Conservation (phyloP, 2,113 vertebrate species). For the Pachycephala philippinensis region DNA sequence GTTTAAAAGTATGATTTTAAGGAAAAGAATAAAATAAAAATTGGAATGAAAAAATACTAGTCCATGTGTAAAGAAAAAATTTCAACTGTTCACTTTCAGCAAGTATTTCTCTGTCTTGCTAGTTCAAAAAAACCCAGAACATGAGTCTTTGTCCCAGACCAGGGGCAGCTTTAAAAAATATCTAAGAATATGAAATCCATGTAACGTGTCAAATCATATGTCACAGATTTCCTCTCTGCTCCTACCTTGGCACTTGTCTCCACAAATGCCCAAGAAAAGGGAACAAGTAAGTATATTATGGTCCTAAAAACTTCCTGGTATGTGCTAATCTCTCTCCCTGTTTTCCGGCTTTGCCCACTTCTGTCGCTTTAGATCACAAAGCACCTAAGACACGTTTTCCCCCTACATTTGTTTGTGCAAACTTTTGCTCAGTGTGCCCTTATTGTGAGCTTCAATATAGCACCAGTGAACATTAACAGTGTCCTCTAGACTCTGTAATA, state of each 20-base stretch:
- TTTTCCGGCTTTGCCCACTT: background rate
- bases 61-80: background rate
- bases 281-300: constrained; percentile 19
- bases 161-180: background rate
- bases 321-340: background rate
- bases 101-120: background rate
- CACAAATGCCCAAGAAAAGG: background rate
- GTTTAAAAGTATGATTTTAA: background rate
- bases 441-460: background rate
- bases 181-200: background rate
- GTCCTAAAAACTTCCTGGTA: background rate
- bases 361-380: background rate
- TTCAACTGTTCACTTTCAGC: background rate
- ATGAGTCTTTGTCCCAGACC: background rate
- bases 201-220: background rate
- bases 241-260: background rate
- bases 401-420: background rate
- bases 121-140: background rate
- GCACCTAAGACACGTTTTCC: background rate
- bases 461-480: background rate
- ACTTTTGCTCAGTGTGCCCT: background rate
- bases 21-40: background rate
- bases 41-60: background rate
- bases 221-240: background rate
- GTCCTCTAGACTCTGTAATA: background rate